Conservation (phyloP, 2,888 invertebrate species). For the Julus scandinavius region DNA sequence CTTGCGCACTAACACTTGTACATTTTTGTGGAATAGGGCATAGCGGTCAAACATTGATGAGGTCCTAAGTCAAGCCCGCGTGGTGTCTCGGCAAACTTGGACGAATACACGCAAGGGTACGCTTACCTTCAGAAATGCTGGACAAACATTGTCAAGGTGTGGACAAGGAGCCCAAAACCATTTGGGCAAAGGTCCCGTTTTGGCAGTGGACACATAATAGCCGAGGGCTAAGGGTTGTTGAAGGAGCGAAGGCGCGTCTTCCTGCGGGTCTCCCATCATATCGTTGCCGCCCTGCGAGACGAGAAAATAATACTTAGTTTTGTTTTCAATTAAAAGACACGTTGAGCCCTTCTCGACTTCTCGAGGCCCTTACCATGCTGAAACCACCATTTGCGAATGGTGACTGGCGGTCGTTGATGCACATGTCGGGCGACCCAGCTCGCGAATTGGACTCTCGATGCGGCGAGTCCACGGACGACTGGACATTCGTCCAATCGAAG, state of each 20-base stretch:
- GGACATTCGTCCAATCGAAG: slow-evolving; percentile 75
- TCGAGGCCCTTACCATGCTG: slow-evolving; percentile 66
- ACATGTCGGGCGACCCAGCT: slow-evolving; percentile 69
- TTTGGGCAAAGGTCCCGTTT: slow-evolving; percentile 86
- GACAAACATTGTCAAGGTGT: slow-evolving; percentile 89
- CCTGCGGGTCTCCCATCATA: slow-evolving; percentile 64
- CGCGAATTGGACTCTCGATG: slow-evolving; percentile 64
- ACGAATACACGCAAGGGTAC: too few relatives aligned
- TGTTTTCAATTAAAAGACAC: neutral
- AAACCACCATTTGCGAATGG: slow-evolving; percentile 70
- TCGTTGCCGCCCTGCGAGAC: slow-evolving; percentile 59
- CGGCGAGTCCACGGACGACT: slow-evolving; percentile 67
- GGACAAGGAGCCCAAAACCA: slow-evolving; percentile 92
- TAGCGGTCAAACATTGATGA: too few relatives aligned
- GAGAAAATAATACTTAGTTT: neutral
- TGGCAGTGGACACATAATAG: slow-evolving; percentile 96
- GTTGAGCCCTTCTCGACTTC: too few relatives aligned
- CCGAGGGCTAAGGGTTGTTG: slow-evolving; percentile 99
- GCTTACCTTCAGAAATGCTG: slow-evolving; percentile 84
- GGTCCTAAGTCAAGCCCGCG: too few relatives aligned
- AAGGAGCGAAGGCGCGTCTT: slow-evolving; percentile 86
- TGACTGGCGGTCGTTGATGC: slow-evolving; percentile 69
- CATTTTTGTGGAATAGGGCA: too few relatives aligned
- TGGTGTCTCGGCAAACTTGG: too few relatives aligned
- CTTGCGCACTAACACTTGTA: too few relatives aligned